A percentile compares a stretch with the other conserved stretches of the same genome.
phyloP scores from a whole-genome alignment of 2,888 invertebrate species.

The Caprella mutica region DNA sequence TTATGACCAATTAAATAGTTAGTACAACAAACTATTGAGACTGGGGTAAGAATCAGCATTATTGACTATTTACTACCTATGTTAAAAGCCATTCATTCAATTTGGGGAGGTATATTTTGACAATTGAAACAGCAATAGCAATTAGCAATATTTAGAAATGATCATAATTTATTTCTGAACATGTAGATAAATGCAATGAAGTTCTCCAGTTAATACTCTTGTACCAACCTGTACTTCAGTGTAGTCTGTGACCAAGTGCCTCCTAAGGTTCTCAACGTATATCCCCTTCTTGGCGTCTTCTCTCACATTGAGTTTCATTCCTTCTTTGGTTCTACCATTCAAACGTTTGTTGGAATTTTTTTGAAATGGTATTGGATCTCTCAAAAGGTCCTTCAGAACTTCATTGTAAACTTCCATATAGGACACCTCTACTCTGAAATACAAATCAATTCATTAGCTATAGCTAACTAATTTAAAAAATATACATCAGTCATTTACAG shows the following conservation, averaged over 20 bases:
- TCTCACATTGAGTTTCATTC: constrained; percentile 51
- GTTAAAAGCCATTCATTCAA: too few species aligned
- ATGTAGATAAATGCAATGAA: background rate
- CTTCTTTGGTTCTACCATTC: too few species aligned
- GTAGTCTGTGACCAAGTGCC: constrained; percentile 73
- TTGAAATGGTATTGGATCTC: too few species aligned
- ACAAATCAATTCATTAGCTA: background rate
- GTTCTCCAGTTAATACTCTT: background rate
- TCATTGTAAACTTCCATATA: constrained; percentile 79
- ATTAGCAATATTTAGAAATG: too few species aligned
- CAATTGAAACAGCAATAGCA: too few species aligned
- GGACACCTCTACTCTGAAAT: constrained; percentile 63
- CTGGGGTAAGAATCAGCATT: too few species aligned
- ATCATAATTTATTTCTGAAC: background rate
- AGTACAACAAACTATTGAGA: too few species aligned
- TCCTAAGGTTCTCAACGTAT: constrained; percentile 75
- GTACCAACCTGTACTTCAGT: constrained; percentile 59
- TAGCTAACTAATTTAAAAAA: background rate
- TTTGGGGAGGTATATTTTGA: too few species aligned
- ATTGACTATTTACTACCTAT: too few species aligned
- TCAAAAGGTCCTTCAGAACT: constrained; percentile 59
- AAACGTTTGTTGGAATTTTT: too few species aligned
- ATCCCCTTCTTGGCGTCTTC: constrained; percentile 70
- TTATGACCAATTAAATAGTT: too few species aligned
- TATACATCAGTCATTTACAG: background rate